Conservation (phyloP, 2,888 invertebrate genomes). For the Nysson spinosus region DNA sequence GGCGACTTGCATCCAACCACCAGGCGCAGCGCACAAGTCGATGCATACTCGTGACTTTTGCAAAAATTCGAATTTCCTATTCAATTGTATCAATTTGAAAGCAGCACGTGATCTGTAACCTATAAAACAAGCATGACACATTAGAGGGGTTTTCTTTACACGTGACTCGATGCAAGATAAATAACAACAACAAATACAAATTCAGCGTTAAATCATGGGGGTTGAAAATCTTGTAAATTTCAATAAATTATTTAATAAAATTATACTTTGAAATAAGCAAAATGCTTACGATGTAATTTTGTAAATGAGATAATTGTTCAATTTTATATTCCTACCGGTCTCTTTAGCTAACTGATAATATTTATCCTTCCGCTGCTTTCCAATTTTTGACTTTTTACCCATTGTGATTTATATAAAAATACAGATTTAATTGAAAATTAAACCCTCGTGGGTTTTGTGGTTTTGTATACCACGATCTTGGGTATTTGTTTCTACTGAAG, state of each 20-base stretch:
- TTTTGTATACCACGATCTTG: no score
- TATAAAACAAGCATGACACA: constrained; percentile 74
- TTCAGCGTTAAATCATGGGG: neutral
- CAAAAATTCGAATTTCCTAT: constrained; percentile 97
- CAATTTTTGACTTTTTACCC: constrained; percentile 97
- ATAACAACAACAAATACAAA: neutral
- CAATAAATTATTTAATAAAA: no score
- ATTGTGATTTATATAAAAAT: constrained; percentile 78
- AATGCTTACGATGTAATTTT: no score
- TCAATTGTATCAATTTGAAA: constrained; percentile 99
- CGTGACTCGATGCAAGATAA: neutral
- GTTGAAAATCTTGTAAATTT: no score
- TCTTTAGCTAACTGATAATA: constrained; percentile 99
- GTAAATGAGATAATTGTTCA: neutral
- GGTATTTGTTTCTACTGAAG: no score
- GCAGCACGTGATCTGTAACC: constrained; percentile 98
- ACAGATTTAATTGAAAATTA: neutral
- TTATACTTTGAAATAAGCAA: no score
- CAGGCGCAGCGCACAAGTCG: constrained; percentile 99
- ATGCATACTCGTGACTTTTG: constrained; percentile 97
- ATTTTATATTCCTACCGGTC: constrained; percentile 84
- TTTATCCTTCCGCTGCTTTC: constrained; percentile 98
- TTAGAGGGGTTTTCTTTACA: constrained; percentile 4
- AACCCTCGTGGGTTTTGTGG: no score
- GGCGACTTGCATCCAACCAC: constrained; percentile 99